phyloP scores from a whole-genome alignment of 2,797 vertebrate genomes.

The Alcedo quadribrachys region DNA sequence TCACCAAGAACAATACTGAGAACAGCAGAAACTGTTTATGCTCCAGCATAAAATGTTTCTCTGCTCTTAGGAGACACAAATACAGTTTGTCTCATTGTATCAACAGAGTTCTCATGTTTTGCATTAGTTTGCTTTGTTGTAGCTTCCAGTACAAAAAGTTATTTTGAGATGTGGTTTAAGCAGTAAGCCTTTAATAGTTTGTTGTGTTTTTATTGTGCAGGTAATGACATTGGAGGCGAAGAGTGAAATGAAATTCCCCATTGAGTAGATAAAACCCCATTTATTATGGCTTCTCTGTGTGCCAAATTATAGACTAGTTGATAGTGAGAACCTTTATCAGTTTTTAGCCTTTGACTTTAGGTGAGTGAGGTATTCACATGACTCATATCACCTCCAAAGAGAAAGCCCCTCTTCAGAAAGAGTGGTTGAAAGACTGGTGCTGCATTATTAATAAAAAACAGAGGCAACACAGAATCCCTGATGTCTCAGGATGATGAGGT shows the following conservation, averaged over 20 bases:
- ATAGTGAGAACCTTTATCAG: constrained; percentile 39
- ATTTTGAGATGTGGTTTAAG: not conserved
- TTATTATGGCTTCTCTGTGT: constrained; percentile 51
- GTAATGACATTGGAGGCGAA: constrained; percentile 12
- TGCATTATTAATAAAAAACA: constrained; percentile 59
- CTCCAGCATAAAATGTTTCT: not conserved
- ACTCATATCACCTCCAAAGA: constrained; percentile 7
- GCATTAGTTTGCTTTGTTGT: not conserved
- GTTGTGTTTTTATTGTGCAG: constrained; percentile 10
- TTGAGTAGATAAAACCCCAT: constrained; percentile 41
- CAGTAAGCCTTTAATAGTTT: not conserved
- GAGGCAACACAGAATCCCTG: constrained; percentile 41
- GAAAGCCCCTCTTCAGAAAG: constrained; percentile 41
- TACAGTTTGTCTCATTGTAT: not conserved
- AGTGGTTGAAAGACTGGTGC: constrained; percentile 33
- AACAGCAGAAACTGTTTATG: not conserved
- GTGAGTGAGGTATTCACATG: constrained; percentile 49
- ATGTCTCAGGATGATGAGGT: constrained; percentile 67
- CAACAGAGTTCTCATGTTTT: not conserved
- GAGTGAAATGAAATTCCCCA: constrained; percentile 29
- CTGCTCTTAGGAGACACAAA: not conserved
- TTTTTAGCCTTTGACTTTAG: constrained; percentile 54
- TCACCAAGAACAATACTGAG: constrained; percentile 14
- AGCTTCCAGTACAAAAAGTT: not conserved
- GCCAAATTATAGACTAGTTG: constrained; percentile 52